Evolutionary conservation across 2,113 vertebrate species (phyloP).

Genomic region (Gallinago jamesoni): DNA sequence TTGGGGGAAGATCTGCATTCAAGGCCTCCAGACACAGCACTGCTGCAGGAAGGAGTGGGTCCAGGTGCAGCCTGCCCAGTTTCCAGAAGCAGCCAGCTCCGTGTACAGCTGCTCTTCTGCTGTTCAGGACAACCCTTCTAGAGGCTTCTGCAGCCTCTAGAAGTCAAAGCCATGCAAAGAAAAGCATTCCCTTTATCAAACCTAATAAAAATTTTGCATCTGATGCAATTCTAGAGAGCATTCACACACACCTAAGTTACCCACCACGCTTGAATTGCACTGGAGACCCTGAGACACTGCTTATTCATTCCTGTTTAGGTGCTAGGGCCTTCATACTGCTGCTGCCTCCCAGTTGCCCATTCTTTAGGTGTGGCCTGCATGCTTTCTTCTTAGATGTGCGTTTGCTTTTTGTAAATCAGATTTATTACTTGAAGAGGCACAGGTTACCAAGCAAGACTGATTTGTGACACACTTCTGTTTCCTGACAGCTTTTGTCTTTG

Average conservation of each 20-base stretch:
- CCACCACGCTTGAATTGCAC: background rate
- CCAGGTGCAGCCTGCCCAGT: background rate
- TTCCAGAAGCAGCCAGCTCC: background rate
- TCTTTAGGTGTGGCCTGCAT: background rate
- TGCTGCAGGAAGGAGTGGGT: background rate
- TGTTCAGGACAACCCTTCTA: background rate
- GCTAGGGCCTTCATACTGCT: background rate
- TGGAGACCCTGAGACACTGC: background rate
- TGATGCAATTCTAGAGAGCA: background rate
- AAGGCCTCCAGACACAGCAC: background rate
- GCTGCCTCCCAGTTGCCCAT: background rate
- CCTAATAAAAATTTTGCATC: background rate
- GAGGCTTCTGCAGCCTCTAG: background rate
- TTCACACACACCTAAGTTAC: background rate
- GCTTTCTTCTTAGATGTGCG: background rate
- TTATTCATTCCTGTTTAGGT: background rate
- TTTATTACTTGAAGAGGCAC: background rate
- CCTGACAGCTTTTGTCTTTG: background rate
- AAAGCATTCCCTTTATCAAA: background rate
- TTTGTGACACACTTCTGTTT: background rate
- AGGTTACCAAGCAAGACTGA: background rate
- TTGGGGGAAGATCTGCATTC: rapidly evolving
- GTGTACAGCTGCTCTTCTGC: background rate
- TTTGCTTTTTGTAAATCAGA: background rate
- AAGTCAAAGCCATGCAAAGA: background rate